phyloP scores from a whole-genome alignment of 1,140 invertebrate genomes.

The Drosophila nannoptera region DNA sequence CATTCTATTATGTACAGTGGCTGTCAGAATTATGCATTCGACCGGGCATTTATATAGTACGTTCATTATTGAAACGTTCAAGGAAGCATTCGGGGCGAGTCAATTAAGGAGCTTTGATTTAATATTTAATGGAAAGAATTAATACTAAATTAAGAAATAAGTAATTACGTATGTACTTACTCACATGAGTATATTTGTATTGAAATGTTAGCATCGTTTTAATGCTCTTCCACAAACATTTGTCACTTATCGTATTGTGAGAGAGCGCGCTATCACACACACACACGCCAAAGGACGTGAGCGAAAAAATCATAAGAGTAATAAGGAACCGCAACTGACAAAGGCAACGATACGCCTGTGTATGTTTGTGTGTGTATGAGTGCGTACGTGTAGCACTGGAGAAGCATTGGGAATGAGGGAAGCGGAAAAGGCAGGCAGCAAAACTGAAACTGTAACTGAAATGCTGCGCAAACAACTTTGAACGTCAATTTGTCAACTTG shows the following conservation, averaged over 20 bases:
- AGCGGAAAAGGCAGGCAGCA: constrained; percentile 51
- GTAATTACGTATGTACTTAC: neutral
- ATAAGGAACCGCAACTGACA: constrained; percentile 66
- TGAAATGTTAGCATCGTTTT: too few species aligned
- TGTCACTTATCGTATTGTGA: constrained; percentile 12
- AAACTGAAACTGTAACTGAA: constrained; percentile 73
- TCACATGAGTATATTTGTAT: too few species aligned
- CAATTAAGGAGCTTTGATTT: too few species aligned
- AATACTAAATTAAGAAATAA: neutral
- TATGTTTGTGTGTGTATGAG: constrained; percentile 9
- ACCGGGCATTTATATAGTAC: neutral
- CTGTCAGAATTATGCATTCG: constrained; percentile 13
- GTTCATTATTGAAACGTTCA: neutral
- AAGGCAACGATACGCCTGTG: constrained; percentile 25
- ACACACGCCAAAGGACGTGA: constrained; percentile 44
- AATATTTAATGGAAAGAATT: too few species aligned
- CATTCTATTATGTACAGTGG: constrained; percentile 58
- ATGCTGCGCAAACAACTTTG: constrained; percentile 77
- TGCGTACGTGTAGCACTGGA: constrained; percentile 10
- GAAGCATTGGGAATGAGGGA: constrained; percentile 17
- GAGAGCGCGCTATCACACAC: constrained; percentile 3
- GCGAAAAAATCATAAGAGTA: constrained; percentile 65
- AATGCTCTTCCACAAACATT: constrained; percentile 11
- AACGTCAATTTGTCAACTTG: constrained; percentile 76
- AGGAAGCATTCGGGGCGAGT: neutral